Base-by-base conservation (phyloP, 2,113 vertebrate genomes). In the Gymnogyps californianus region DNA sequence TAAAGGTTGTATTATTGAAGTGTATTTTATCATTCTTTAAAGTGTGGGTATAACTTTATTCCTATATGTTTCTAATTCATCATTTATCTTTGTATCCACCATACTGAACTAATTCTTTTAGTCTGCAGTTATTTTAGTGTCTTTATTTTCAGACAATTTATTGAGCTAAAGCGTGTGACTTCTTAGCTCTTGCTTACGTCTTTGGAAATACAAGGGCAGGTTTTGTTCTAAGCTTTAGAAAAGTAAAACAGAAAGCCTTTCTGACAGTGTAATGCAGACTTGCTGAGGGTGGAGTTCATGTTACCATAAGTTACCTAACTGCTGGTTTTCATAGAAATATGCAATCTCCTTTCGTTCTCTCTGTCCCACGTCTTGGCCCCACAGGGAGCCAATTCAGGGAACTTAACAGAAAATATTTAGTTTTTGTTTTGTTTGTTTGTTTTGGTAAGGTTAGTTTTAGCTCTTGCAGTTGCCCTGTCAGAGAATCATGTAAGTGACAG, bases 1-100 rank as follows among this genome's bases (percentile, higher is more conserved):
- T 67, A 93, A 83, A 98, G 98, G 98, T 98, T 95, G 44, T 69
- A 28, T 87, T 66, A 47, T 13, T 32, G 51, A 64, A 64, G 26
- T 71, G 28, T 71, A 28, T 80, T 89, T 89, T 79, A 14, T 64
- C 16, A 21, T 83, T 92, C 16, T 36, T 84, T 54, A 4, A 54
- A 47, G 29, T 21, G 8, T 72, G 36, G 46, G 2, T 89, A 8
- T 81, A 67, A 65, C 34, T 69, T 85, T 74, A 42, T 82, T 89
- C 40, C 75, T 71, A 20, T 8, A 18, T 84, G 24, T 55, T 89
- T 87, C 13, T 66, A 59, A 31, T 72, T 69, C 4, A 34, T 55
- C 5, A 14, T 38, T 83, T 93, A 17, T 51, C 19, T 94, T 81
- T 79, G 31, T 75, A 32, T 85, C 8, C 9, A 49, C 47, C 6